Evolutionary conservation across 2,888 invertebrate genomes (phyloP), one percentile per base, ranked within the genome.

Genomic region (Temnothorax rugatulus): DNA sequence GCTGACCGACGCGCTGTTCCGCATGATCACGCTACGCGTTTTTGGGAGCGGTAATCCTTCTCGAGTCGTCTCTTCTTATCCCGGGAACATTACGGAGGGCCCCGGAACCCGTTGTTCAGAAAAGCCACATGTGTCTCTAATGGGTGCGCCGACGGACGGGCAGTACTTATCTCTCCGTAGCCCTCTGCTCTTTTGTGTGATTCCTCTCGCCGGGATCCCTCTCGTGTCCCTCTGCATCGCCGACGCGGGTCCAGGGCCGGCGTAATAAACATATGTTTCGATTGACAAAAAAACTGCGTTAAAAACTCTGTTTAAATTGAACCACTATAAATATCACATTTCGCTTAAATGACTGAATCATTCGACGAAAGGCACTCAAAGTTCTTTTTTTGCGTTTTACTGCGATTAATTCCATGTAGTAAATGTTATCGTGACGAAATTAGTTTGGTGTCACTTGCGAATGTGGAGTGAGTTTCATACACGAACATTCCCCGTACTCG

Each of bases 91-190:
- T 59, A 69, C 69, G 81, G 61, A 75, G 71, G 66, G 76, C 47
- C 18, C 29, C 29, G 50, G 61, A 25, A 64, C n/a, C 85, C 82
- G 86, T 84, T 87, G 87, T 75, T 88, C 84, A 59, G 34, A 34
- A 68, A 83, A 77, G 69, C 84, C 89, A 86, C 88, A 87, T 88
- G 90, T 86, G 90, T 76, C 82, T 77, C 86, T 92, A 92, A 92
- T 92, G 91, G 90, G 82, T 79, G 74, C 76, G 89, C 73, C 82
- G 85, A 91, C 69, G 85, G 88, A 90, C 87, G 86, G 82, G 66
- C 82, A 86, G 85, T 85, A 89, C 89, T 91, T 89, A 90, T 91
- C 88, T 90, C 54, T 85, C 85, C 74, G 63, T 82, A 76, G 83
- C 75, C 82, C 82, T 79, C 83, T 82, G 83, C 74, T 89, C 88